Evolutionary conservation across 2,888 invertebrate species (phyloP).

Genomic region (Euproctis similis): DNA sequence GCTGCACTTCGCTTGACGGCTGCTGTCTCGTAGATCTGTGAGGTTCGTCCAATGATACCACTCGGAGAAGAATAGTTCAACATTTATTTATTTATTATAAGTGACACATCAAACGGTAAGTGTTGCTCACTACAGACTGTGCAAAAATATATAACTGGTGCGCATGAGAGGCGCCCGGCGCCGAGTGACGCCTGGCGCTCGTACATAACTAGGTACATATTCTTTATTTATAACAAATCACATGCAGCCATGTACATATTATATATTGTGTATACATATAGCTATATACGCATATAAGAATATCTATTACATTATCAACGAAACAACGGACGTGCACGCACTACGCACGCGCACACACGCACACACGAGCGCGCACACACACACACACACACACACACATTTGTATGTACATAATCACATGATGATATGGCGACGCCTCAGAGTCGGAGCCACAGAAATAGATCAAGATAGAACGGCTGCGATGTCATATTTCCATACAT

Average conservation of each 20-base stretch:
- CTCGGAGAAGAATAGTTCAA: constrained; percentile 48
- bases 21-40: not conserved
- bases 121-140: constrained; percentile 36
- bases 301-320: constrained; percentile 44
- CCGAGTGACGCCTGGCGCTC: constrained; percentile 20
- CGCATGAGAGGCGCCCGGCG: constrained; percentile 23
- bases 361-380: constrained; percentile 7
- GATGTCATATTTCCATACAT: no score
- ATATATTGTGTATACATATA: constrained; percentile 50
- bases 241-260: no score
- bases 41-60: constrained; percentile 18
- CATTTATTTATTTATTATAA: constrained; percentile 66
- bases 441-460: no score
- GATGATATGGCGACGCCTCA: no score
- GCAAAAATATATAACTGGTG: constrained; percentile 70
- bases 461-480: no score
- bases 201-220: no score
- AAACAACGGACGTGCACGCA: constrained; percentile 27
- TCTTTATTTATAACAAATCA: constrained; percentile 33
- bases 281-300: constrained; percentile 39
- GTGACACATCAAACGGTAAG: constrained; percentile 59
- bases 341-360: constrained; percentile 38
- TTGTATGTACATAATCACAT: no score
- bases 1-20: no score
- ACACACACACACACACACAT: constrained; percentile 8